phyloP scores from a whole-genome alignment of 2,113 vertebrate species.

The Eptesicus fuscus region DNA sequence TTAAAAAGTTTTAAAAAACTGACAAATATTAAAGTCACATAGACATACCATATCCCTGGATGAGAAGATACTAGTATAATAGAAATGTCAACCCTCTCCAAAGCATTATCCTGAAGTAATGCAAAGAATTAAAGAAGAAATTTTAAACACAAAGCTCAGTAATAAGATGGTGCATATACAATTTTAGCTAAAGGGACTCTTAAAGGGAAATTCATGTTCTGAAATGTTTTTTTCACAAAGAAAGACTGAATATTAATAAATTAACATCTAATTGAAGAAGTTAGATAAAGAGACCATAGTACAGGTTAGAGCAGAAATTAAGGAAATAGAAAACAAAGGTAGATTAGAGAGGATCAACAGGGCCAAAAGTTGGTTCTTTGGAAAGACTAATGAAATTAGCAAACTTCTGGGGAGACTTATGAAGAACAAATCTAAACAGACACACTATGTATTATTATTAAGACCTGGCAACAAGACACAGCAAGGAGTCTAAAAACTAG shows the following conservation, averaged over 20 bases:
- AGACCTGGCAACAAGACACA: background rate
- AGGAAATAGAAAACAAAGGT: slow-evolving; percentile 4
- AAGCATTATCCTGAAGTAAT: background rate
- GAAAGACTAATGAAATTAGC: slow-evolving; percentile 14
- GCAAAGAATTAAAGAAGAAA: slow-evolving; percentile 9
- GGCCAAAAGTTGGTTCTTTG: background rate
- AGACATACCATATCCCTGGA: background rate
- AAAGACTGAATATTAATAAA: slow-evolving; percentile 19
- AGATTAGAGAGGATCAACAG: background rate
- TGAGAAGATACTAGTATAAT: background rate
- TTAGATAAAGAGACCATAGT: slow-evolving; percentile 28
- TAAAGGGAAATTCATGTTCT: background rate
- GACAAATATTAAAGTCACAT: background rate
- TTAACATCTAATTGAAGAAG: slow-evolving; percentile 23
- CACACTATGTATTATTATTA: background rate
- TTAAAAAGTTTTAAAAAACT: background rate
- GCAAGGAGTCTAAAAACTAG: background rate
- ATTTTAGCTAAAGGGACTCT: background rate
- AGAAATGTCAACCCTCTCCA: background rate
- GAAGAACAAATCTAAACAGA: slow-evolving; percentile 5
- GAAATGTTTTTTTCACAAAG: background rate
- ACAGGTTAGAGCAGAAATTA: background rate
- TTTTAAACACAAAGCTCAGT: background rate
- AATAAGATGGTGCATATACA: background rate
- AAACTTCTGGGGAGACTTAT: background rate